A percentile compares a stretch with the other conserved stretches of the same genome.
Evolutionary conservation across 1,140 invertebrate species (phyloP).

Genomic region (Euura lappo): DNA sequence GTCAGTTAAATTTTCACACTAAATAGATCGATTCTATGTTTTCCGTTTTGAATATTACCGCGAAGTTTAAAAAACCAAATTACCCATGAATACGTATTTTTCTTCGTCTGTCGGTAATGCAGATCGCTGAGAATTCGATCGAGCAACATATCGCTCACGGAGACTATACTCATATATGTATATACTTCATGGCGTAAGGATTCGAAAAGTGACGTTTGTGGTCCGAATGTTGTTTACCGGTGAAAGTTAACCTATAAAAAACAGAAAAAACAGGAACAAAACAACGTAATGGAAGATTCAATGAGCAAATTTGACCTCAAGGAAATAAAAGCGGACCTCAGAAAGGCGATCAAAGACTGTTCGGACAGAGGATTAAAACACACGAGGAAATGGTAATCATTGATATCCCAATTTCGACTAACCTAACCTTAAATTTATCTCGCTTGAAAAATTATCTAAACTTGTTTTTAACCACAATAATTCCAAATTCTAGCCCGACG

Average conservation of each 20-base stretch:
- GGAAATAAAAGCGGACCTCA: slow-evolving; percentile 70
- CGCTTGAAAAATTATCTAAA: neutral
- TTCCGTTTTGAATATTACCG: too few species aligned
- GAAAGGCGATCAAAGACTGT: slow-evolving; percentile 72
- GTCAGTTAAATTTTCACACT: too few species aligned
- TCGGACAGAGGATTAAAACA: slow-evolving; percentile 73
- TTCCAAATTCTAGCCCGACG: slow-evolving; percentile 4
- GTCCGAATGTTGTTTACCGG: neutral
- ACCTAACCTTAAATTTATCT: slow-evolving; percentile 16
- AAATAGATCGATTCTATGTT: too few species aligned
- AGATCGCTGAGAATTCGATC: too few species aligned
- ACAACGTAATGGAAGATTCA: slow-evolving; percentile 42
- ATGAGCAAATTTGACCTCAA: slow-evolving; percentile 64
- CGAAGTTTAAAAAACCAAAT: too few species aligned
- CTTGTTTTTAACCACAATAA: slow-evolving; percentile 8
- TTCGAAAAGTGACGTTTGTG: neutral
- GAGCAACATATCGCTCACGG: too few species aligned
- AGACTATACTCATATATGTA: too few species aligned
- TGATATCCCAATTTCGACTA: neutral
- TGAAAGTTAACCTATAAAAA: neutral
- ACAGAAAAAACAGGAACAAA: neutral
- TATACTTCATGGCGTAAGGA: too few species aligned
- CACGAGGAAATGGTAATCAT: slow-evolving; percentile 74
- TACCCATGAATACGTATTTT: too few species aligned
- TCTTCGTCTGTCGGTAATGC: too few species aligned